These are phyloP conservation scores for Drosophila parabipectinata DNA, from an alignment of 1,140 invertebrate species.

Conservation along the genomic window DNA sequence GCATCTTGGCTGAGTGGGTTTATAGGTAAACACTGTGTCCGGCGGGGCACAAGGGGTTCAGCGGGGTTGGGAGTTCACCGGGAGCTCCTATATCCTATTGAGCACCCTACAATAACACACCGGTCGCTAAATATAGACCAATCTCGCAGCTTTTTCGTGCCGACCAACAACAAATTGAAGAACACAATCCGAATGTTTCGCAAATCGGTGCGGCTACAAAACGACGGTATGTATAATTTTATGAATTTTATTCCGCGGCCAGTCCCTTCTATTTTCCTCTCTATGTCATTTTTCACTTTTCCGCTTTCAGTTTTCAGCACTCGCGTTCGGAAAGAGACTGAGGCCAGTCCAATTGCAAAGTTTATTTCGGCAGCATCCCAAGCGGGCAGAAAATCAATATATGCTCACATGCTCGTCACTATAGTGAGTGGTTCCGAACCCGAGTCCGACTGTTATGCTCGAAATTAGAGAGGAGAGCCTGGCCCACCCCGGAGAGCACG, in stretches of 20 bases:
- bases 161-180: conserved; percentile 56
- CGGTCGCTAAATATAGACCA: conserved; percentile 75
- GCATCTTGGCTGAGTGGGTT: conserved; percentile 57
- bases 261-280: conserved; percentile 24
- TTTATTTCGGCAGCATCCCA: conserved; percentile 71
- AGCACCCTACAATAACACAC: conserved; percentile 72
- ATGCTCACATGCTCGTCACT: conserved; percentile 22
- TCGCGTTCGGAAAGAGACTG: conserved; percentile 74
- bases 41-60: conserved; percentile 9
- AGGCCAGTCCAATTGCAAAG: conserved; percentile 55
- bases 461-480: conserved; percentile 15
- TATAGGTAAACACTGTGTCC: conserved; percentile 29
- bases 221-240: conserved; percentile 64
- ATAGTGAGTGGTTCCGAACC: conserved; percentile 1
- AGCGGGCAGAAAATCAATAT: conserved; percentile 69
- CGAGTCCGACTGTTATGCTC: conserved; percentile 5
- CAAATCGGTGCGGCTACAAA: conserved; percentile 53
- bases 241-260: conserved; percentile 55
- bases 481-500: conserved; percentile 28
- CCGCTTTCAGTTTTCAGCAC: conserved; percentile 17
- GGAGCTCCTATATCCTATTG: conserved; percentile 50
- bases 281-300: conserved; percentile 22
- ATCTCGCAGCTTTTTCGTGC: conserved; percentile 62
- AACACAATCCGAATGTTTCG: conserved; percentile 69
- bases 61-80: conserved; percentile 23